A percentile compares a stretch with the other conserved stretches of the same genome.
Conservation (phyloP, 2,888 invertebrate genomes). For the Callyntrura sp. region DNA sequence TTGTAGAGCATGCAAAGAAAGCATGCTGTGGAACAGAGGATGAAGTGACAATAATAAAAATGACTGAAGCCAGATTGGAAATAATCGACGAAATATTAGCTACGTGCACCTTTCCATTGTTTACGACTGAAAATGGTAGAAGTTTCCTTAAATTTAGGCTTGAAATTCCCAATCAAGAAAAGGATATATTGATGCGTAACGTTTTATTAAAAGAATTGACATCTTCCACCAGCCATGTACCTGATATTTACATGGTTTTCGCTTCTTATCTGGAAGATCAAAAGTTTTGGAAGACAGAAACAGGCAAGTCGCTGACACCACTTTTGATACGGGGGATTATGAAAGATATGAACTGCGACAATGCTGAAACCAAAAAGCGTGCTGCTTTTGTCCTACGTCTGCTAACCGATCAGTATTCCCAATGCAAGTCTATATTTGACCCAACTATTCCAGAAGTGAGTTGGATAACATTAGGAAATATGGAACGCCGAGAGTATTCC, state of each 20-base stretch:
- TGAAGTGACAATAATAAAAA: neutral
- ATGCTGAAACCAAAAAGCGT: constrained; percentile 55
- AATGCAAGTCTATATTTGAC: constrained; percentile 9
- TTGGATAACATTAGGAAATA: constrained; percentile 20
- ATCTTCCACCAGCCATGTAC: neutral
- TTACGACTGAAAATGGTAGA: constrained; percentile 34
- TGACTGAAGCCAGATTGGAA: neutral
- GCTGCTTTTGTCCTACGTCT: constrained; percentile 50
- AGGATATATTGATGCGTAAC: neutral
- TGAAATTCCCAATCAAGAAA: constrained; percentile 22
- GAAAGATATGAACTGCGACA: constrained; percentile 13
- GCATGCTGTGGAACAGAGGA: neutral
- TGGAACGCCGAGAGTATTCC: constrained; percentile 40
- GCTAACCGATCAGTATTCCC: constrained; percentile 42
- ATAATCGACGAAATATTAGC: neutral
- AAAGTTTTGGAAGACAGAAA: constrained; percentile 41
- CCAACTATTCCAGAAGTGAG: constrained; percentile 14
- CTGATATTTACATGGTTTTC: constrained; percentile 55
- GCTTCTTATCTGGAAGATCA: constrained; percentile 38
- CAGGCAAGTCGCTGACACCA: constrained; percentile 47
- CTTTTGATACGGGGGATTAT: constrained; percentile 37
- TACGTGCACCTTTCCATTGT: neutral
- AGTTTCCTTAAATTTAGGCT: constrained; percentile 60
- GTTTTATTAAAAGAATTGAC: neutral
- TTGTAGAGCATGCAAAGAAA: neutral